These are phyloP conservation scores for Palythoa grandis DNA, from an alignment of 92 coral and sea anemone species.

Conservation along the genomic window DNA sequence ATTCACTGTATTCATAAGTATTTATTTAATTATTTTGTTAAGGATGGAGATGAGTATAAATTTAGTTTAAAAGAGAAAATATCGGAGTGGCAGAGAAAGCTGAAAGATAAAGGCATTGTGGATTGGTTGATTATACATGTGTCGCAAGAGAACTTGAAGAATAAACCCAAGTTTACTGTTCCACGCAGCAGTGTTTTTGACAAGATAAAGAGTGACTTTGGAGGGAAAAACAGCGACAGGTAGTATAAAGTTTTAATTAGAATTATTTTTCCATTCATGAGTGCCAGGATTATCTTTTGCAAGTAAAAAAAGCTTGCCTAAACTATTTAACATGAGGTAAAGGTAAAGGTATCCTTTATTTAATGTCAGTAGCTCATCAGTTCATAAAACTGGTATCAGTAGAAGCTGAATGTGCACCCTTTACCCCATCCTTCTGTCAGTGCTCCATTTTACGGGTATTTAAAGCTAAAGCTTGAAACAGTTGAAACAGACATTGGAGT, in stretches of 20 bases:
- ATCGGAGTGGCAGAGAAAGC: constrained; percentile 84
- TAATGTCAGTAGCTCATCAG: too few relatives aligned
- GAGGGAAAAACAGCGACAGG: constrained; percentile 97
- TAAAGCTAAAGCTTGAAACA: too few relatives aligned
- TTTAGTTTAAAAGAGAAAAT: constrained; percentile 82
- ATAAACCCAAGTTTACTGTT: constrained; percentile 85
- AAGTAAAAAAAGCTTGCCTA: too few relatives aligned
- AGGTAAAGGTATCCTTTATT: too few relatives aligned
- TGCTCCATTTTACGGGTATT: too few relatives aligned
- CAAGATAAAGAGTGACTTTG: constrained; percentile 98
- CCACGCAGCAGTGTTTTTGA: constrained; percentile 97
- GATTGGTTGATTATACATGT: constrained; percentile 94
- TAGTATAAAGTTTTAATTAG: not conserved
- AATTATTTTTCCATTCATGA: not conserved
- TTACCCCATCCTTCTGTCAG: too few relatives aligned
- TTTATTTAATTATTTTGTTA: not conserved
- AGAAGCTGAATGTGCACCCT: too few relatives aligned
- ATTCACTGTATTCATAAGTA: too few relatives aligned
- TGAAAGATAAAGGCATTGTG: constrained; percentile 76
- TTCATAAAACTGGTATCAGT: too few relatives aligned
- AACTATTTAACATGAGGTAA: too few relatives aligned
- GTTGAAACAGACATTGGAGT: too few relatives aligned
- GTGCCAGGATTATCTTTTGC: too few relatives aligned
- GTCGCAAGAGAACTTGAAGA: constrained; percentile 83
- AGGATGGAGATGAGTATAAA: constrained; percentile 97